phyloP scores from a whole-genome alignment of 2,797 vertebrate species.

The Falco biarmicus region DNA sequence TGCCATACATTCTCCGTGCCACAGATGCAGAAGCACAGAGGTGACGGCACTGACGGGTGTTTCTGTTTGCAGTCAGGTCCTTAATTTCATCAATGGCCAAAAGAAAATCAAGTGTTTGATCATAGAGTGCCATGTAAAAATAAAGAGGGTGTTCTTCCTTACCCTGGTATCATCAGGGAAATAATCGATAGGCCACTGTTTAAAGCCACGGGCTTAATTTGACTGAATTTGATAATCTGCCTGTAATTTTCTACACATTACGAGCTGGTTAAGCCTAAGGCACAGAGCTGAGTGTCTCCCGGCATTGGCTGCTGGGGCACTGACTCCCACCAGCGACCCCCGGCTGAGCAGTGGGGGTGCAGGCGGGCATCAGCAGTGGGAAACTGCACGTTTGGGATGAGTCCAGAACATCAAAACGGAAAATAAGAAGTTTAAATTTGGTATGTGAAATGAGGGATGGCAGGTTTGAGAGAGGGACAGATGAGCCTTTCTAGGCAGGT shows the following conservation, averaged over 20 bases:
- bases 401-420: neutral
- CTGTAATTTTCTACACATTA: neutral
- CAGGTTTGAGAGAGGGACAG: neutral
- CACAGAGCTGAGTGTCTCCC: neutral
- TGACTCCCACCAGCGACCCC: neutral
- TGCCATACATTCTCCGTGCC: rapidly evolving
- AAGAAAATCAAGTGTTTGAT: neutral
- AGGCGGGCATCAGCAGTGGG: neutral
- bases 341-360: no score
- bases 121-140: neutral
- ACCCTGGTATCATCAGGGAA: neutral
- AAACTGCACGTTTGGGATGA: rapidly evolving
- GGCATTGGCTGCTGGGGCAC: neutral
- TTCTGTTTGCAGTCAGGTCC: neutral
- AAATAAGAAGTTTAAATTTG: neutral
- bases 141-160: neutral
- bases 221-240: neutral
- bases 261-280: neutral
- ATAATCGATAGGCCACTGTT: neutral
- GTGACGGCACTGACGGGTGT: neutral
- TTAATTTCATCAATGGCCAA: neutral
- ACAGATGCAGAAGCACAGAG: neutral
- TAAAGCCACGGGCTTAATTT: neutral
- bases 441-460: neutral
- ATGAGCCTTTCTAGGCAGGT: neutral